These are phyloP conservation scores for Leucosticte australis DNA, from an alignment of 2,113 vertebrate genomes.

Conservation along the genomic window DNA sequence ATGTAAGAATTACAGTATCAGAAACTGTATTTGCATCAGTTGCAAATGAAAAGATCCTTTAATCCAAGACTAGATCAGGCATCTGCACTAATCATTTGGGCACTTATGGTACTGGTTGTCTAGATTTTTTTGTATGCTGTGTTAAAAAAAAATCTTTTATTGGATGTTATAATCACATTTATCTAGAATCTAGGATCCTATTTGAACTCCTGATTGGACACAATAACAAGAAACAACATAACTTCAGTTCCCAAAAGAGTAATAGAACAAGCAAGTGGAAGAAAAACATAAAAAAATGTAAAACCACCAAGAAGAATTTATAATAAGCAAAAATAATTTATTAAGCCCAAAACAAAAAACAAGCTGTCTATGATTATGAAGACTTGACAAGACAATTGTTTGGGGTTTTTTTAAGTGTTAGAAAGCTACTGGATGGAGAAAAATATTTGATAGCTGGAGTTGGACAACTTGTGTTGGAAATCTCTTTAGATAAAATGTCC, in stretches of 20 bases:
- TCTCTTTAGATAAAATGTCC: neutral
- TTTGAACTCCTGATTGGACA: neutral
- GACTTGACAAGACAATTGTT: neutral
- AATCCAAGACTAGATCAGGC: neutral
- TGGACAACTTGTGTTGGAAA: neutral
- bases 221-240: neutral
- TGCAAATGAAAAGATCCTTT: neutral
- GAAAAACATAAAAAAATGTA: neutral
- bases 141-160: neutral
- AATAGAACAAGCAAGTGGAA: neutral
- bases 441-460: neutral
- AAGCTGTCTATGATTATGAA: neutral
- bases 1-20: neutral
- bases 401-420: neutral
- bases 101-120: neutral
- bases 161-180: neutral
- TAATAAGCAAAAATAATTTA: neutral
- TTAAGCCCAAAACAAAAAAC: neutral
- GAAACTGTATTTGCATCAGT: neutral
- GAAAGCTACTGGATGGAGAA: neutral
- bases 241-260: neutral
- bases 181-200: neutral
- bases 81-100: neutral
- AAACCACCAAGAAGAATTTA: neutral
- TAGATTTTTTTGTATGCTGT: neutral